phyloP scores from a whole-genome alignment of 2,797 vertebrate species.

The Onychomys torridus region DNA sequence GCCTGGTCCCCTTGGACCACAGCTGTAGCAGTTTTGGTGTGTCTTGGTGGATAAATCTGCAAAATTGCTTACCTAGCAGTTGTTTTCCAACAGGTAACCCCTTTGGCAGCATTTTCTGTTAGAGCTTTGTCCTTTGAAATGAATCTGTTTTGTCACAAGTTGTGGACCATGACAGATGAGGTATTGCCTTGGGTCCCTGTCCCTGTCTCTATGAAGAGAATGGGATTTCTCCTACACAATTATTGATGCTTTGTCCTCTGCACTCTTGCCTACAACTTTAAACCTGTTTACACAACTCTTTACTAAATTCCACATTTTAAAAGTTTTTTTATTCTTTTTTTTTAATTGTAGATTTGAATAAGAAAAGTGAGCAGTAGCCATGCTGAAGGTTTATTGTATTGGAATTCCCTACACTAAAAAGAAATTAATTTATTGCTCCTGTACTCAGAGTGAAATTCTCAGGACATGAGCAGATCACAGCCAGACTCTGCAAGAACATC shows the following conservation, averaged over 20 bases:
- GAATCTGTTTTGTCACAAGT: not conserved
- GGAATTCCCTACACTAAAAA: not conserved
- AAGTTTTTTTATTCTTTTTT: not conserved
- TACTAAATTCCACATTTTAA: not conserved
- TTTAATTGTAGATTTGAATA: not conserved
- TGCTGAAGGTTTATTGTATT: not conserved
- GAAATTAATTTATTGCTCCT: not conserved
- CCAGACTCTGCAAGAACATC: not conserved
- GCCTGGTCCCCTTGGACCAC: not conserved
- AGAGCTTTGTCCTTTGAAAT: not conserved
- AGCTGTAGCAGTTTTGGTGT: not conserved
- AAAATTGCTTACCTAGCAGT: not conserved
- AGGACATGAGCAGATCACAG: not conserved
- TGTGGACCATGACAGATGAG: not conserved
- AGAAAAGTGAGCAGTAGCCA: not conserved
- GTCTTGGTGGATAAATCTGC: not conserved
- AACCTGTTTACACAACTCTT: not conserved
- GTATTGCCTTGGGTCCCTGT: not conserved
- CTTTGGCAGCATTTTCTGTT: not conserved
- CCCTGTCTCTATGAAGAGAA: not conserved
- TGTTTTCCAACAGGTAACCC: not conserved
- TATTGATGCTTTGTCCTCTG: not conserved
- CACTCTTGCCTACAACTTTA: not conserved
- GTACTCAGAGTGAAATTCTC: not conserved
- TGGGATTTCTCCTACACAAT: not conserved